Base-by-base conservation (phyloP, 92 coral and sea anemone genomes). In the Scolanthus callimorphus region DNA sequence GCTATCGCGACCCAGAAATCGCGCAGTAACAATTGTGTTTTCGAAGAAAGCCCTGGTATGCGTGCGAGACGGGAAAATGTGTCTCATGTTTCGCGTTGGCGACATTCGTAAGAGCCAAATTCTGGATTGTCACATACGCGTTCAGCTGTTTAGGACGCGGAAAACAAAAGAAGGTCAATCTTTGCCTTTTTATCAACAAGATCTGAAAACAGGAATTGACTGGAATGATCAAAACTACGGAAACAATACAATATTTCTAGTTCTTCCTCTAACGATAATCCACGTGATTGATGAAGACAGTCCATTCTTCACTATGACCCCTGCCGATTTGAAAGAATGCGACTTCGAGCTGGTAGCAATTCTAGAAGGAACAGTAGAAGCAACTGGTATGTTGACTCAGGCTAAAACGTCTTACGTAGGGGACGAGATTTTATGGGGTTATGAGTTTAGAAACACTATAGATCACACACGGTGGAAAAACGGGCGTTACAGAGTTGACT, bases 261-360 rank as follows among this genome's bases (percentile, higher is more conserved):
- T 94, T 29, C 59, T 94, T 29, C 99, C 99, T 0, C 89, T 94
- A 11, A 94, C 99, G 6, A 85, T 94, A 3, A 83, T 89, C 24
- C 99, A 94, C 58, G 97, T 94, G 23, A 94, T 94, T 27, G 99
- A 94, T 31, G 89, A 90, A 15, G 72, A 94, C 13, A 94, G 97
- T 48, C 99, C 97, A 13, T 74, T 94, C 28, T 89, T 62, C 71
- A 96, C 80, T 30, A 94, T 89, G 96, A 74, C 70, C 2, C 95
- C 95, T 0, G 55, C 62, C 12, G 95, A 94, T 6, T 67, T 94
- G 25, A 29, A 50, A 13, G 73, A 77, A 39, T 63, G 95, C 37
- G 96, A 89, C 37, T 83, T 89, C 27, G 99, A 89, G 54, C 78
- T 94, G 2, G 96, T 94, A 1, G 99, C 88, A 1, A 69, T 94